Conservation (phyloP, 2,888 invertebrate species). For the Andrena camellia region DNA sequence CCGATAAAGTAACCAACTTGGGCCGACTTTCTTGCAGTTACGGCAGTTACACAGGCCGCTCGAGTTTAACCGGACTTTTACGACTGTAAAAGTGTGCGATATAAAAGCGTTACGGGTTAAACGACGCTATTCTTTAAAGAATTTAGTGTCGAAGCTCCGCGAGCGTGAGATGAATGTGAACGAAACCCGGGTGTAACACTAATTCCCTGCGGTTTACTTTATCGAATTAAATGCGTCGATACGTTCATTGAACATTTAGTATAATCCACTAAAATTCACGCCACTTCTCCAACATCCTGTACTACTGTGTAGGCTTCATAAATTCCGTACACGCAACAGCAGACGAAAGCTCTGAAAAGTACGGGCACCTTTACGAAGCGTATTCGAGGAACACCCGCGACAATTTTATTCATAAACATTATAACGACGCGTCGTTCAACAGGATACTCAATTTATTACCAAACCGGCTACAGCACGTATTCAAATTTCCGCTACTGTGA, state of each 20-base stretch:
- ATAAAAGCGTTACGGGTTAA: constrained; percentile 40
- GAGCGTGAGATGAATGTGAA: background rate
- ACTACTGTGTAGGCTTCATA: background rate
- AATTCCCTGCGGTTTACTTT: background rate
- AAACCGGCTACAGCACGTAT: constrained; percentile 5
- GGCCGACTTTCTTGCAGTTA: constrained; percentile 53
- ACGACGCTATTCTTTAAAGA: constrained; percentile 20
- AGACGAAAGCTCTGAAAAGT: background rate
- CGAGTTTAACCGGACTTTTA: constrained; percentile 52
- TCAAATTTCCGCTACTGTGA: constrained; percentile 21
- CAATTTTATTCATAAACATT: constrained; percentile 12
- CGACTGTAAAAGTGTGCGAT: constrained; percentile 41
- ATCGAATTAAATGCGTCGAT: background rate
- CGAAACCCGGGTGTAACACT: background rate
- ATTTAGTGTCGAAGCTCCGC: background rate
- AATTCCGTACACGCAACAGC: background rate
- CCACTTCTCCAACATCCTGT: background rate
- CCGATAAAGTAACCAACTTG: constrained; percentile 58
- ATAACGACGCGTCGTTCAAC: background rate
- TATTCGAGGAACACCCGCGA: background rate
- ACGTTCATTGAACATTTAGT: background rate
- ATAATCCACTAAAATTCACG: background rate
- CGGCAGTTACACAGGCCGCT: constrained; percentile 53
- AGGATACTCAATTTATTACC: constrained; percentile 34
- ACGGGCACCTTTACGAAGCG: background rate